Base-by-base conservation (phyloP, 1,140 invertebrate genomes). In the Drepana arcuata region DNA sequence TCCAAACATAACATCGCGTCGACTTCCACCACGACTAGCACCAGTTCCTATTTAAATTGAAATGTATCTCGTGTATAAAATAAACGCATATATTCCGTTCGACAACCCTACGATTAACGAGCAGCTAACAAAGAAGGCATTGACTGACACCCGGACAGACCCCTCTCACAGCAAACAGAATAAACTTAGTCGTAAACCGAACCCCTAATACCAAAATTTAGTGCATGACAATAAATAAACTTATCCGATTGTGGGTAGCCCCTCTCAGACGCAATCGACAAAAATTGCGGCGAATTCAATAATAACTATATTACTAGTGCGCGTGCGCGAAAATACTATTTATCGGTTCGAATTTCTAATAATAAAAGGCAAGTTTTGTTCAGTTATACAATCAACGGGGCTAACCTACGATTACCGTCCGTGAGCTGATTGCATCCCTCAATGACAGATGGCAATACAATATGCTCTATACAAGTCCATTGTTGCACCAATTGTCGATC, bases 221-320 rank as follows among this genome's bases (percentile, higher is more conserved):
- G 60, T 74, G 56, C 63, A 60, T 49, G 36, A 65, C 58, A 72
- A 75, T 73, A 77, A 80, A 80, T 77, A 75, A 77, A 69, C 44
- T 70, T 58, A 68, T 54, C 52, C 51, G 54, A 67, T 65, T 68
- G 65, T 59, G 54, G 66, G 61, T 56, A n/a, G n/a, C n/a, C n/a
- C n/a, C n/a, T n/a, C n/a, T n/a, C n/a, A 55, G 36, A 33, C 35
- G 23, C 14, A 21, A 21, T 24, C 35, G 16, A 59, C 53, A 66
- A 66, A 67, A 62, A 61, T 36, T 53, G 4, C 35, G 34, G 30
- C 45, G 48, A 36, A 52, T 56, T 59, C 57, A 53, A 70, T 73
- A 73, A 73, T 64, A 61, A 61, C 58, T 69, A 61, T 65, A 72
- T 64, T 62, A 61, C 51, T 57, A 50, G 40, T 40, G 35, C 57